These are phyloP conservation scores for Acrossocheilus fasciatus DNA, from an alignment of 2,797 vertebrate species.

Conservation along the genomic window DNA sequence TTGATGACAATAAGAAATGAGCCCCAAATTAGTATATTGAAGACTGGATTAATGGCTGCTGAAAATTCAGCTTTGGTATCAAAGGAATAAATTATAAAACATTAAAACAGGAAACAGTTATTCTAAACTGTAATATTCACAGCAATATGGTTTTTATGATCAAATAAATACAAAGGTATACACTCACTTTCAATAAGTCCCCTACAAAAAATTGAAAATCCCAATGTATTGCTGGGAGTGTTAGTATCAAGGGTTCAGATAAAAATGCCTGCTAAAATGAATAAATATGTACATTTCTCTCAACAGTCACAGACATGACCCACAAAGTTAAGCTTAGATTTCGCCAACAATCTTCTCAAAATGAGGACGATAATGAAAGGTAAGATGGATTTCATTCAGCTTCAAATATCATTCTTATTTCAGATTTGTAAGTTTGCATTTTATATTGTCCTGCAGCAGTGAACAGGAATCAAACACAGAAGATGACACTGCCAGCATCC, in stretches of 20 bases:
- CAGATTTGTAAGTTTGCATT: not conserved
- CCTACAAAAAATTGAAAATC: no score
- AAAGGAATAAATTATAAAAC: not conserved
- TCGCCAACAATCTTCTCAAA: conserved; percentile 68
- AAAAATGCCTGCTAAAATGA: not conserved
- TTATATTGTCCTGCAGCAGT: conserved; percentile 4
- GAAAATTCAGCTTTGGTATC: not conserved
- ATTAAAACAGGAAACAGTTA: not conserved
- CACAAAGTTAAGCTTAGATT: conserved; percentile 72
- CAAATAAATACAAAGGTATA: no score
- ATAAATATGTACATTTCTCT: not conserved
- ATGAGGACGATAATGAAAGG: conserved; percentile 75
- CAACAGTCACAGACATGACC: conserved; percentile 65
- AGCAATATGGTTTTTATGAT: no score
- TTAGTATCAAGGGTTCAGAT: not conserved
- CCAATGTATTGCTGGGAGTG: no score
- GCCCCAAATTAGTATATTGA: not conserved
- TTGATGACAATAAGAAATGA: not conserved
- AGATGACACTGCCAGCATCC: conserved; percentile 34
- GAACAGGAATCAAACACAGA: conserved; percentile 67
- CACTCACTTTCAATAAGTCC: no score
- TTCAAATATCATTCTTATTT: conserved; percentile 40
- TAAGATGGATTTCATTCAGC: conserved; percentile 51
- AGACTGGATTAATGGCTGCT: not conserved
- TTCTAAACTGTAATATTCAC: not conserved